Evolutionary conservation across 2,113 vertebrate species (phyloP).

Genomic region (Cyanoliseus patagonus): DNA sequence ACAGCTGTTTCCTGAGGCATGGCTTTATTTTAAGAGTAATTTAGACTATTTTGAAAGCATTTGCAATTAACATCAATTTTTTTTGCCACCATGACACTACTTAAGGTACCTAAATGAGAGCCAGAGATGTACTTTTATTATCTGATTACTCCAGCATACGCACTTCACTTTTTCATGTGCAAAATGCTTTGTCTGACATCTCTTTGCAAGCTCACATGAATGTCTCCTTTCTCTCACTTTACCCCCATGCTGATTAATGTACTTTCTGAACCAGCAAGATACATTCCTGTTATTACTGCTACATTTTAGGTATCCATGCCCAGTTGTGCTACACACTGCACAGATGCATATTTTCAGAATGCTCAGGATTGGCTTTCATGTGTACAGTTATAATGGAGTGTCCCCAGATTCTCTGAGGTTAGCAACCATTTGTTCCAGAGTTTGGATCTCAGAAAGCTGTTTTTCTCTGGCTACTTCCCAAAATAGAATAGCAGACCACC

Average conservation of each 20-base stretch:
- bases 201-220: neutral
- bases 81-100: neutral
- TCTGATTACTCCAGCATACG: neutral
- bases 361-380: neutral
- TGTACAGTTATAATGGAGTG: neutral
- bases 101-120: neutral
- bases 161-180: neutral
- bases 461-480: neutral
- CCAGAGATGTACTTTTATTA: neutral
- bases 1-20: slow-evolving; percentile 7
- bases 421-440: neutral
- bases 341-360: neutral
- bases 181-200: neutral
- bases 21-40: slow-evolving; percentile 2
- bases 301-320: neutral
- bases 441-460: neutral
- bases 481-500: neutral
- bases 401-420: neutral
- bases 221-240: neutral
- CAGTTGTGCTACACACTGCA: no score
- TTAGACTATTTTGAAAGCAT: slow-evolving; percentile 11
- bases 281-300: neutral
- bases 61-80: neutral
- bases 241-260: neutral
- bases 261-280: neutral